These are phyloP conservation scores for Amphilophus citrinellus DNA, from an alignment of 2,113 vertebrate genomes.

Conservation along the genomic window DNA sequence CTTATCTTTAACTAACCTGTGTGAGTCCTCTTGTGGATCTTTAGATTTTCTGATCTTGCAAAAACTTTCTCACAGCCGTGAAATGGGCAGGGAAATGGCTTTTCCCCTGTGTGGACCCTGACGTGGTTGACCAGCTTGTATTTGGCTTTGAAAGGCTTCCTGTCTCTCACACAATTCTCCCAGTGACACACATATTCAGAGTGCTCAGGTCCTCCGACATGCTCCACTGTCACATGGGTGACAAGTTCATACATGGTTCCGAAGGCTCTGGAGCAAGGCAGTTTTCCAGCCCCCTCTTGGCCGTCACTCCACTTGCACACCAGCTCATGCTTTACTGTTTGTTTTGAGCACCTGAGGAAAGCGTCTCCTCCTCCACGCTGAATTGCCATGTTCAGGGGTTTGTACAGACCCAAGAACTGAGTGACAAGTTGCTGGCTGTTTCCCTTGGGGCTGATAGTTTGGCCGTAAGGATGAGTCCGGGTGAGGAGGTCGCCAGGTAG, in stretches of 20 bases:
- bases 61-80: slow-evolving; percentile 81
- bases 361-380: slow-evolving; percentile 72
- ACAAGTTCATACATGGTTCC: slow-evolving; percentile 84
- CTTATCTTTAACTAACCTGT: slow-evolving; percentile 74
- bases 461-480: slow-evolving; percentile 72
- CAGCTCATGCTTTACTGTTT: slow-evolving; percentile 76
- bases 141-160: slow-evolving; percentile 80
- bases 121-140: slow-evolving; percentile 82
- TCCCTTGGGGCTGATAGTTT: slow-evolving; percentile 65
- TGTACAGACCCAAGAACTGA: slow-evolving; percentile 76
- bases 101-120: slow-evolving; percentile 80
- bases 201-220: slow-evolving; percentile 82
- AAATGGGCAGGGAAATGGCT: slow-evolving; percentile 76
- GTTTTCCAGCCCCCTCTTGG: slow-evolving; percentile 74
- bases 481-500: slow-evolving; percentile 74
- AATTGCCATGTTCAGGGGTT: slow-evolving; percentile 76
- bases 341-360: slow-evolving; percentile 76
- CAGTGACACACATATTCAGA: slow-evolving; percentile 81
- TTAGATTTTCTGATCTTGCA: slow-evolving; percentile 83
- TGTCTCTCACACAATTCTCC: slow-evolving; percentile 72
- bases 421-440: slow-evolving; percentile 80
- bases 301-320: slow-evolving; percentile 83
- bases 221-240: slow-evolving; percentile 84
- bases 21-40: slow-evolving; percentile 85
- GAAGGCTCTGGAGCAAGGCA: slow-evolving; percentile 80